Percentiles rank a stretch among this genome's conserved stretches.
Conservation (phyloP, 2,888 invertebrate genomes). For the Pseudoips prasinana region DNA sequence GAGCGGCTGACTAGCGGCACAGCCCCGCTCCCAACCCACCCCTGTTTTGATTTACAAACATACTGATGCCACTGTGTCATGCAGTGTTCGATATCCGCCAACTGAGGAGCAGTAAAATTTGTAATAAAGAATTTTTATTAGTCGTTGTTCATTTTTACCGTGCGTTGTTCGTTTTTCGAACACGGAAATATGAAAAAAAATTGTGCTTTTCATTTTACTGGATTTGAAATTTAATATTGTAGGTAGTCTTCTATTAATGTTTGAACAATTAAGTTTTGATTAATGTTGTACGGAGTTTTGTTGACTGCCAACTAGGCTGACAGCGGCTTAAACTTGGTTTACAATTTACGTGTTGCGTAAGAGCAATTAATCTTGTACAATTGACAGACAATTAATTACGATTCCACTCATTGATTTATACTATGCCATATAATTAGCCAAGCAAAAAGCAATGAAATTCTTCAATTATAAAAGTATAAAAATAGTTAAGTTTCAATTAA, state of each 20-base stretch:
- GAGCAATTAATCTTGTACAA: conserved; percentile 17
- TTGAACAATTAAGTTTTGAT: conserved; percentile 16
- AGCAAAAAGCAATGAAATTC: too few relatives aligned
- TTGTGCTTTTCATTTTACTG: conserved; percentile 1
- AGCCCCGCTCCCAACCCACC: conserved; percentile 41
- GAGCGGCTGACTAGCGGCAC: conserved; percentile 60
- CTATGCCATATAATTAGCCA: neutral
- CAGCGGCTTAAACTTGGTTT: conserved; percentile 5
- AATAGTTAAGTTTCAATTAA: too few relatives aligned
- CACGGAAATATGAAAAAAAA: conserved; percentile 1
- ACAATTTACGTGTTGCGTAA: conserved; percentile 2
- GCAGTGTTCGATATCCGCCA: conserved; percentile 39
- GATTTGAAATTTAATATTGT: neutral
- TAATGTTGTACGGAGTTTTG: too few relatives aligned
- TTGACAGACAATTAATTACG: conserved; percentile 18
- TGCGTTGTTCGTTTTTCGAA: neutral
- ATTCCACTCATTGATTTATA: conserved; percentile 5
- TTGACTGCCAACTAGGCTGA: conserved; percentile 11
- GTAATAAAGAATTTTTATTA: conserved; percentile 21
- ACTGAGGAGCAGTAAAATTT: conserved; percentile 20
- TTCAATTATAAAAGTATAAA: too few relatives aligned
- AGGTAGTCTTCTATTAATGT: conserved; percentile 12
- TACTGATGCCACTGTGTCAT: conserved; percentile 40
- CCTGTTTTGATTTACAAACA: conserved; percentile 54
- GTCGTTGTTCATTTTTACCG: conserved; percentile 5